Conservation (phyloP, 2,113 vertebrate genomes). For the Triplophysa siluroides region DNA sequence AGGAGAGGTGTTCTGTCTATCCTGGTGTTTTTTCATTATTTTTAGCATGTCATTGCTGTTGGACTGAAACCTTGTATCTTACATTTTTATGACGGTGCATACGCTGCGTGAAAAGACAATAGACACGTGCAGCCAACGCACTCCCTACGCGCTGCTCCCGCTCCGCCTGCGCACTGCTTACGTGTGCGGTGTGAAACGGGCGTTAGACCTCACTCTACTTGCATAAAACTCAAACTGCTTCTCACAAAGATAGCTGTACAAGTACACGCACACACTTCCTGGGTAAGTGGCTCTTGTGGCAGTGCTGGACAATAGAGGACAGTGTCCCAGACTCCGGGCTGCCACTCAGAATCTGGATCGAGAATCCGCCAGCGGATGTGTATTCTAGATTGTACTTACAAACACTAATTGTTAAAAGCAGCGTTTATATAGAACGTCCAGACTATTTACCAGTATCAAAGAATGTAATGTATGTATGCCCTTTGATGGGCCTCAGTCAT, state of each 20-base stretch:
- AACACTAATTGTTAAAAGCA: background rate
- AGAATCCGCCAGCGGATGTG: conserved; percentile 14
- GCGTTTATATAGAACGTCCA: background rate
- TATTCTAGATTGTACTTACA: conserved; percentile 13
- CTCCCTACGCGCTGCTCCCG: no score
- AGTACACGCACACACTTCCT: background rate
- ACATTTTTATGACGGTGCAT: no score
- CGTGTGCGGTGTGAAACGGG: no score
- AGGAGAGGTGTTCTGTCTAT: no score
- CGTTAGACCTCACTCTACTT: no score
- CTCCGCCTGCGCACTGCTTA: no score
- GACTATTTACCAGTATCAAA: background rate
- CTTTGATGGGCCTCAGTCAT: background rate
- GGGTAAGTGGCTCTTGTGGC: conserved; percentile 17
- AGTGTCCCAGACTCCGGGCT: background rate
- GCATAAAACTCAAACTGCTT: conserved; percentile 27
- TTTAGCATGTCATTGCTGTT: no score
- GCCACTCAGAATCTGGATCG: background rate
- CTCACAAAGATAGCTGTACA: no score
- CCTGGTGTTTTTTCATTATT: no score
- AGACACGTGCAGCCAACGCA: no score
- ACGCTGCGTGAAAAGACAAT: no score
- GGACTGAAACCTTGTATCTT: no score
- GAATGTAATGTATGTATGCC: background rate
- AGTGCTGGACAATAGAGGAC: conserved; percentile 16